Evolutionary conservation across 1,140 invertebrate species (phyloP).

Genomic region (Asbolus verrucosus): DNA sequence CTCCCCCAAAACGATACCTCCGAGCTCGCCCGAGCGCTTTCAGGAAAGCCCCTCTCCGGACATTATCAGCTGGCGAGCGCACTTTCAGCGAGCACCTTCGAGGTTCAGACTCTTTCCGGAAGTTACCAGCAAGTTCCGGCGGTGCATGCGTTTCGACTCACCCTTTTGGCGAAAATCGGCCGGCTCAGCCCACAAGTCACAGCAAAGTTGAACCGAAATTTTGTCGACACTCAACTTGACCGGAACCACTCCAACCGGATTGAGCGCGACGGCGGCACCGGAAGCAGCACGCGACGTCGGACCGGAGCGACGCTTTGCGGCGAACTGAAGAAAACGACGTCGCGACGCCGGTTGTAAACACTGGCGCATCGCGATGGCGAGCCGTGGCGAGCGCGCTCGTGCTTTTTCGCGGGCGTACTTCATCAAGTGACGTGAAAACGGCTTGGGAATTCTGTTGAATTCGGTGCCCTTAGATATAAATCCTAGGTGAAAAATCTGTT

Average conservation of each 20-base stretch:
- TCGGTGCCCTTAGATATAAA: constrained; percentile 57
- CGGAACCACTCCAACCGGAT: constrained; percentile 1
- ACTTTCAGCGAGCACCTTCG: too few relatives aligned
- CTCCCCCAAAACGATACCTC: too few relatives aligned
- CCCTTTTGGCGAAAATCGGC: constrained; percentile 9
- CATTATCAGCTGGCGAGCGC: too few relatives aligned
- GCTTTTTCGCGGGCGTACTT: constrained; percentile 48
- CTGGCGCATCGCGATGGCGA: constrained; percentile 57
- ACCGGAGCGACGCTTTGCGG: constrained; percentile 53
- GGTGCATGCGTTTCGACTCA: constrained; percentile 21
- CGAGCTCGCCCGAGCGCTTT: too few relatives aligned
- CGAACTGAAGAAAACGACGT: constrained; percentile 60
- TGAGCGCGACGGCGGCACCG: not conserved
- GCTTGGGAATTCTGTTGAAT: constrained; percentile 55
- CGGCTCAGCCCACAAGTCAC: not conserved
- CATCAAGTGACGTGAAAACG: constrained; percentile 51
- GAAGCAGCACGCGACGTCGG: constrained; percentile 28
- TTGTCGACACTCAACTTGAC: constrained; percentile 1
- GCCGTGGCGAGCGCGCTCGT: constrained; percentile 49
- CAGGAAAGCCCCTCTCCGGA: too few relatives aligned
- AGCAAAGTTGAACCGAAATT: not conserved
- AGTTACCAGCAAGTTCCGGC: too few relatives aligned
- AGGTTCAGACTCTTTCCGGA: too few relatives aligned
- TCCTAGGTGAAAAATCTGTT: constrained; percentile 63
- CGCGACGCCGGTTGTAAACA: constrained; percentile 60